Evolutionary conservation across 2,888 invertebrate species (phyloP), one percentile per base, ranked within the genome.

Genomic region (Harmothoe impar): DNA sequence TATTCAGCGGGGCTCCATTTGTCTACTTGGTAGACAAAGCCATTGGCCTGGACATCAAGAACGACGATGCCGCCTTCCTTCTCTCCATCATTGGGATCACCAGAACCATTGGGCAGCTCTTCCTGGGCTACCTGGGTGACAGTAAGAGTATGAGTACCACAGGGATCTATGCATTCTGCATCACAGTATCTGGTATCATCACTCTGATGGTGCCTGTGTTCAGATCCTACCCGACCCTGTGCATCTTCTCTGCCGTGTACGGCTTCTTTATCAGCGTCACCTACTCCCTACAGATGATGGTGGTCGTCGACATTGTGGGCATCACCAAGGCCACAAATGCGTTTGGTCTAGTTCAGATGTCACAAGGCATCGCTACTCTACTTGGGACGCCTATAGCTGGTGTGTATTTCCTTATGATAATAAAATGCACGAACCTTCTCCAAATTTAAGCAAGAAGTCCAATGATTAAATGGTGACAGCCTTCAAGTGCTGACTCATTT

Each of bases 1-100:
- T 97, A 94, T 98, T 98, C 98, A 95, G 96, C 78, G 98, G 99
- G 94, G 98, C 98, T 91, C 98, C 98, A 25, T 99, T 99, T 96
- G 98, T 98, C 95, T 99, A 98, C 96, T 96, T 99, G 92, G 97
- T 98, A 90, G 98, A 98, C 94, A 97, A 98, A 95, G 97, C 98
- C 96, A 72, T 62, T 0, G 97, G 97, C 17, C 96, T 97, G 91
- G 97, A 97, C 0, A 91, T 93, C 52, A 33, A 31, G n/a, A 78
- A 90, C 72, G 23, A 86, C 33, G 81, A 85, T 17, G 89, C 92
- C 17, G 98, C 98, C 3, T 97, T 97, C 91, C 97, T 98, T 93
- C 97, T 98, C 92, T 98, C 98, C 91, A 97, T 97, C 89, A 98
- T 99, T 54, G 94, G 93, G 17, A 91, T 94, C 91, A 97, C 98